Conservation (phyloP, 2,113 vertebrate genomes). For the Xenotilapia longispinis region DNA sequence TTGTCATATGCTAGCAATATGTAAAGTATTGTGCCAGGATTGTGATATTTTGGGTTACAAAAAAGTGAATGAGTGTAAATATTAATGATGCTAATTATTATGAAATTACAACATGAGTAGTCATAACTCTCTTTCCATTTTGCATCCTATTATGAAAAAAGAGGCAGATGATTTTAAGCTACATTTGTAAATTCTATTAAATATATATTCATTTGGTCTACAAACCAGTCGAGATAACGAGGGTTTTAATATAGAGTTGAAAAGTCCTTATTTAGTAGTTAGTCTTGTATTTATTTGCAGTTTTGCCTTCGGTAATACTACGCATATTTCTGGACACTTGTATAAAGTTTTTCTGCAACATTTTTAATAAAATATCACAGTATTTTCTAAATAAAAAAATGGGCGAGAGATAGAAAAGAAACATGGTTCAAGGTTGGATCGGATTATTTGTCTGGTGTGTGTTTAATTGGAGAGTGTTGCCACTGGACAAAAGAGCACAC, state of each 20-base stretch:
- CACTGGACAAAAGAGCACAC: neutral
- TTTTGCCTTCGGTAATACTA: conserved; percentile 96
- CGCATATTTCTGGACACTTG: conserved; percentile 95
- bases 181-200: conserved; percentile 76
- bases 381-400: conserved; percentile 88
- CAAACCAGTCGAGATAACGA: conserved; percentile 76
- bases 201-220: conserved; percentile 77
- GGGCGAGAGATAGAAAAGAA: neutral
- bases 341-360: conserved; percentile 96
- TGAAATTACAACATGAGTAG: conserved; percentile 54
- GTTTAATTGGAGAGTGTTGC: neutral
- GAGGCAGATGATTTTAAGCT: conserved; percentile 64
- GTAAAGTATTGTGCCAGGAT: conserved; percentile 84
- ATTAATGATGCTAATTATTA: conserved; percentile 69
- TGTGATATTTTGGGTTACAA: conserved; percentile 83
- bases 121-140: conserved; percentile 72
- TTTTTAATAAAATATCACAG: conserved; percentile 99
- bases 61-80: conserved; percentile 87
- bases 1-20: conserved; percentile 92
- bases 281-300: conserved; percentile 81
- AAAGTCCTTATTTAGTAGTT: conserved; percentile 65
- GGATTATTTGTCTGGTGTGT: neutral
- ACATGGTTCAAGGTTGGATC: neutral
- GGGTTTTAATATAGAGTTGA: conserved; percentile 76
- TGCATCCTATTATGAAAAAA: conserved; percentile 73